Evolutionary conservation across 2,888 invertebrate species (phyloP).

Genomic region (Ormyrus nitidulus): DNA sequence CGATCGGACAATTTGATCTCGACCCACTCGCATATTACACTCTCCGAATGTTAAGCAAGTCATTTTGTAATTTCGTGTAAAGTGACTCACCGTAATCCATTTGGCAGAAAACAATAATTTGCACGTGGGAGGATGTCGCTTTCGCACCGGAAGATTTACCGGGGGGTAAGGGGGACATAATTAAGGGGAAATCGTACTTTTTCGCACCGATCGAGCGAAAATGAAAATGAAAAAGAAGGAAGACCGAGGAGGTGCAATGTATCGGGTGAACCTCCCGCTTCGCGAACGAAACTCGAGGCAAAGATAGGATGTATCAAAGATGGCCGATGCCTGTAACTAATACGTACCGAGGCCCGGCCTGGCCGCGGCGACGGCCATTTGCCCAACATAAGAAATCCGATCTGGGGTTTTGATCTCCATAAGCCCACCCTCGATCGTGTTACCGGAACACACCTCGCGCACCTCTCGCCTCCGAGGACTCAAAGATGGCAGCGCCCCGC

Average conservation of each 20-base stretch:
- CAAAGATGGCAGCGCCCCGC: slow-evolving; percentile 49
- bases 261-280: slow-evolving; percentile 47
- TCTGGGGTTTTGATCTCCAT: slow-evolving; percentile 72
- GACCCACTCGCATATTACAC: neutral
- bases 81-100: too few relatives aligned
- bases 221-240: slow-evolving; percentile 42
- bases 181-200: slow-evolving; percentile 42
- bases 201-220: slow-evolving; percentile 13
- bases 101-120: too few relatives aligned
- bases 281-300: slow-evolving; percentile 62
- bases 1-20: slow-evolving; percentile 30
- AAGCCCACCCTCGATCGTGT: slow-evolving; percentile 75
- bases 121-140: too few relatives aligned
- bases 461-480: slow-evolving; percentile 18
- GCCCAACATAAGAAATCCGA: slow-evolving; percentile 72
- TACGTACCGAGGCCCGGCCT: slow-evolving; percentile 61
- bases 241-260: slow-evolving; percentile 45
- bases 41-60: too few relatives aligned
- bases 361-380: slow-evolving; percentile 68
- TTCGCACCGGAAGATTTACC: too few relatives aligned
- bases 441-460: slow-evolving; percentile 67
- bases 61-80: too few relatives aligned
- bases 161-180: neutral
- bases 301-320: slow-evolving; percentile 65
- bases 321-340: slow-evolving; percentile 73